Conservation (phyloP, 2,888 invertebrate species). For the Chouioia cunea region DNA sequence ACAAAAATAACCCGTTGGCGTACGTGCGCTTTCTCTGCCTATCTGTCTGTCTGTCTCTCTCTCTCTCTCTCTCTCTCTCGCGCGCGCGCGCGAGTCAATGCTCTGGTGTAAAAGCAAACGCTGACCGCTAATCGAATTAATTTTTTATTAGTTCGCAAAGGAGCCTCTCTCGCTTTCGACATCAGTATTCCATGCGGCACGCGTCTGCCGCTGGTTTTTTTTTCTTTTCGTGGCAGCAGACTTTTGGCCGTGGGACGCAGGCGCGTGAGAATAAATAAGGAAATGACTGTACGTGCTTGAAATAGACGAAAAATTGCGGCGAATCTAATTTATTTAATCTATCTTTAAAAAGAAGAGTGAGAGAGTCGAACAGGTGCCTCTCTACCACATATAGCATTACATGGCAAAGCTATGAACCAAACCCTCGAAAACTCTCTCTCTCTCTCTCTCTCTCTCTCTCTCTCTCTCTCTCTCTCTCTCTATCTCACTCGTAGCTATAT, state of each 20-base stretch:
- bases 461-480: slow-evolving; percentile 1
- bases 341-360: slow-evolving; percentile 42
- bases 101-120: slow-evolving; percentile 4
- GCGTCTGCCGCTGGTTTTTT: slow-evolving; percentile 18
- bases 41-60: background rate
- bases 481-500: too few species aligned
- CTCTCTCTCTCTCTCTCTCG: slow-evolving; percentile 1
- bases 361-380: background rate
- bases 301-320: slow-evolving; percentile 45
- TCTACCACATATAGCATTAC: too few species aligned
- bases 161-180: background rate
- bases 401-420: too few species aligned
- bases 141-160: slow-evolving; percentile 44
- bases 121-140: slow-evolving; percentile 47
- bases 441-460: background rate
- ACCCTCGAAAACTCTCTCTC: too few species aligned
- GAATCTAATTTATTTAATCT: slow-evolving; percentile 48
- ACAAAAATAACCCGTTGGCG: too few species aligned
- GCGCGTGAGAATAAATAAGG: slow-evolving; percentile 46
- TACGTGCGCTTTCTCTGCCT: background rate
- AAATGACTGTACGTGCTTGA: slow-evolving; percentile 44
- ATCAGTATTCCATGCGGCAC: slow-evolving; percentile 43
- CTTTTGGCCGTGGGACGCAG: slow-evolving; percentile 38
- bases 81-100: background rate
- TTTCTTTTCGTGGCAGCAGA: slow-evolving; percentile 9